Evolutionary conservation across 1,140 invertebrate genomes (phyloP).

Genomic region (Pogonomyrmex barbatus): DNA sequence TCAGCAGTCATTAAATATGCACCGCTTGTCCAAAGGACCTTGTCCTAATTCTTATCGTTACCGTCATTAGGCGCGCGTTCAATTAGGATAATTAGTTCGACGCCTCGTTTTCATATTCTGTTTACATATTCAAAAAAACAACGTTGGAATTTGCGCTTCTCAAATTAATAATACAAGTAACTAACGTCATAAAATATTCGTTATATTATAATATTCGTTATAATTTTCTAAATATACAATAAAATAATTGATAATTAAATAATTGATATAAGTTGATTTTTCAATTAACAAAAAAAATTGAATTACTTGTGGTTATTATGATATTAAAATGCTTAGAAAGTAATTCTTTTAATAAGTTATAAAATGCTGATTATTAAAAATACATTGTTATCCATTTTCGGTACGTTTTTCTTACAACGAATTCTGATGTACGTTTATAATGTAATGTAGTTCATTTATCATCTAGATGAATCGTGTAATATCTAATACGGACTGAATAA

Average conservation of each 20-base stretch:
- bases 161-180: constrained; percentile 10
- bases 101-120: background rate
- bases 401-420: background rate
- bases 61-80: background rate
- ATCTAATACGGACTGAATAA: constrained; percentile 7
- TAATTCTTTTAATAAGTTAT: background rate
- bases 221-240: background rate
- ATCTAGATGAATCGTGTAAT: constrained; percentile 1
- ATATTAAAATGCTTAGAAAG: background rate
- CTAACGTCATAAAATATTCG: background rate
- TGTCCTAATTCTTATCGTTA: background rate
- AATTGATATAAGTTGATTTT: background rate
- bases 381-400: background rate
- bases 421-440: background rate
- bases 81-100: constrained; percentile 9
- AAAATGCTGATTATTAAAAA: background rate
- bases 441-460: constrained; percentile 28
- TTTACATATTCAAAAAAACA: constrained; percentile 28
- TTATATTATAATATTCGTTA: background rate
- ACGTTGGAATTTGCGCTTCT: background rate
- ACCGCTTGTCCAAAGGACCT: background rate
- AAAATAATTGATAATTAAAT: too few relatives aligned
- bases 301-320: background rate
- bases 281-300: background rate
- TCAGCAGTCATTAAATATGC: background rate